Evolutionary conservation across 1,140 invertebrate species (phyloP), one percentile per base, ranked within the genome.

Genomic region (Lordiphosa mommai): DNA sequence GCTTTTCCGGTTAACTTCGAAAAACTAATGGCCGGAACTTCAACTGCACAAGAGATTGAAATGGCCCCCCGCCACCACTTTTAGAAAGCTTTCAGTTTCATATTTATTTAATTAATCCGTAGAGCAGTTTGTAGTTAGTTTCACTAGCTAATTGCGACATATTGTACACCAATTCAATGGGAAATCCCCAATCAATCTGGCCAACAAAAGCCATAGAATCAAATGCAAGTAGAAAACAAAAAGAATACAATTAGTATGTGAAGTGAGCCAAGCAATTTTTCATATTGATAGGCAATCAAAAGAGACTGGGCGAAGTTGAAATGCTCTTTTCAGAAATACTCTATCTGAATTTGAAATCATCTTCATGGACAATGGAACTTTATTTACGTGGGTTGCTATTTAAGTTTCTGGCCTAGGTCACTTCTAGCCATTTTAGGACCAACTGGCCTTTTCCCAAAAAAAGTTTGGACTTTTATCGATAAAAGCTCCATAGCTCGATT

Each of bases 21-120:
- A 13, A 29, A 66, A 56, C 60, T 71, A 80, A 80, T 82, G 66
- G 70, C 76, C 76, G 74, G 74, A 80, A 71, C 66, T 74, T 72
- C 57, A 71, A 69, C 38, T 55, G 65, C 55, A 72, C 30, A 56
- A 13, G 37, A 52, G 38, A 34, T 48, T 48, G 47, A 34, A 23
- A 23, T 9, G 13, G 9, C 7, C 5, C 6, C 17, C 13, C 14
- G 9, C 7, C 5, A 6, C 17, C 13, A 10, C 23, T 50, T 27
- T 49, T 17, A 14, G 43, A 72, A 79, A 72, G 74, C 73, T 60
- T 79, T 79, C 37, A 67, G 52, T 61, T 70, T 74, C 70, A 71
- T 71, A 74, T 63, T 63, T 80, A 67, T 70, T 74, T 59, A 80
- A 79, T 80, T 57, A 80, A 56, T 73, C 51, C 37, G n/a, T 5